Evolutionary conservation across 2,797 vertebrate species (phyloP).

Genomic region (Danio aesculapii): DNA sequence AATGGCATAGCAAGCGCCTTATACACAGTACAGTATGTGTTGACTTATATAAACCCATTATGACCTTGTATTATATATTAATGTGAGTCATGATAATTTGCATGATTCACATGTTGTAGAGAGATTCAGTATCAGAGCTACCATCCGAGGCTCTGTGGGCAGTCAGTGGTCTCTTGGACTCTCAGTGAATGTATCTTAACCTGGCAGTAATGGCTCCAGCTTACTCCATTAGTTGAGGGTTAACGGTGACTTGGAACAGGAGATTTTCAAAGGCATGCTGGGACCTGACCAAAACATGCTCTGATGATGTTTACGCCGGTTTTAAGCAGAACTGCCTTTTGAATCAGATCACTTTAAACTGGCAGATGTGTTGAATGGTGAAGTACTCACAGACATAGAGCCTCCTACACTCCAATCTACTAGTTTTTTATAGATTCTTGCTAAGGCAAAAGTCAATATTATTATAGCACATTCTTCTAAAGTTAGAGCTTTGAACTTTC

Average conservation of each 20-base stretch:
- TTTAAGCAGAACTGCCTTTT: constrained; percentile 5
- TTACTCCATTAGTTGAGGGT: constrained; percentile 46
- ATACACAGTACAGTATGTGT: not conserved
- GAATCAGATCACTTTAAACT: constrained; percentile 25
- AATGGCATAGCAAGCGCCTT: not conserved
- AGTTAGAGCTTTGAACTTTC: constrained; percentile 27
- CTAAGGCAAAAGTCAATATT: constrained; percentile 2
- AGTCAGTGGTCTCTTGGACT: not conserved
- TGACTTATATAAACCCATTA: not conserved
- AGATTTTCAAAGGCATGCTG: constrained; percentile 61
- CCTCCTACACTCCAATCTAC: constrained; percentile 25
- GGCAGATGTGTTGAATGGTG: constrained; percentile 2
- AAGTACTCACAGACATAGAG: constrained; percentile 15
- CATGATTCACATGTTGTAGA: not conserved
- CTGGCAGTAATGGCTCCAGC: constrained; percentile 39
- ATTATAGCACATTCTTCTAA: constrained; percentile 17
- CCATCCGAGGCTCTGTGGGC: not conserved
- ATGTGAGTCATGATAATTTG: not conserved
- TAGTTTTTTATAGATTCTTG: not conserved
- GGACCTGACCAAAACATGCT: constrained; percentile 28
- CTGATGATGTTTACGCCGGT: constrained; percentile 11
- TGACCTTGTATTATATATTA: not conserved
- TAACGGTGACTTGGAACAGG: constrained; percentile 61
- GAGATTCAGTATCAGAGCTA: not conserved
- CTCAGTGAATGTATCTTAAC: constrained; percentile 33